Base-by-base conservation (phyloP, 1,140 invertebrate genomes). In the Elymnias hypermnestra region DNA sequence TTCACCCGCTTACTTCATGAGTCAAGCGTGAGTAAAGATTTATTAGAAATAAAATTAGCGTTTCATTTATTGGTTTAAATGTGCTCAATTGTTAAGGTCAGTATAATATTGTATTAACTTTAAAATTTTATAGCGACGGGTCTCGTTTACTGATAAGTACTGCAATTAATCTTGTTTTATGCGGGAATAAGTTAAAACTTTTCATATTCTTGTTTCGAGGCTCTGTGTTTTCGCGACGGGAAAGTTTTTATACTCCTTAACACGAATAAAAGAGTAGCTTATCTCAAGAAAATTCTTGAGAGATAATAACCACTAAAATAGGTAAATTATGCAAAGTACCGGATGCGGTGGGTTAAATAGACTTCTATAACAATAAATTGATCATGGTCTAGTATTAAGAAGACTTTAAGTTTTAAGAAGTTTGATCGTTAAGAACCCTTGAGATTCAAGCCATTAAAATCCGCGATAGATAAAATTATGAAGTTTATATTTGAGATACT, bases 371-470 rank as follows among this genome's bases (percentile, higher is more conserved):
- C 23, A 40, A 29, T 39, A 55, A 53, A 70, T 74, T 63, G 63
- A 74, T 70, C 61, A 47, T 40, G 50, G 65, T 53, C 38, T 50
- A 60, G 44, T 50, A 52, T 38, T 49, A 53, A 63, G 47, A 49
- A 46, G 53, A 57, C 46, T 59, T 57, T 35, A 56, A 63, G 59
- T 44, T 67, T 70, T 63, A 67, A 61, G 66, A 64, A 72, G 56
- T 75, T 75, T 56, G 58, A 66, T 64, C 69, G 65, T 72, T 74
- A 66, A 36, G 25, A 74, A 70, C 55, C 65, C 69, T 66, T 63
- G 50, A 65, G 55, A 57, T 69, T 62, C 60, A 63, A 51, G 58
- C 57, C 52, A 55, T 63, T 40, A 36, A 23, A 46, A 38, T 31
- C 25, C 23, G 1, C 3, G 8, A 9, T 33, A 41, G 48, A 57